A percentile compares a stretch with the other conserved stretches of the same genome.
Conservation (phyloP, 2,797 vertebrate genomes). For the Acrossocheilus wenchowensis region DNA sequence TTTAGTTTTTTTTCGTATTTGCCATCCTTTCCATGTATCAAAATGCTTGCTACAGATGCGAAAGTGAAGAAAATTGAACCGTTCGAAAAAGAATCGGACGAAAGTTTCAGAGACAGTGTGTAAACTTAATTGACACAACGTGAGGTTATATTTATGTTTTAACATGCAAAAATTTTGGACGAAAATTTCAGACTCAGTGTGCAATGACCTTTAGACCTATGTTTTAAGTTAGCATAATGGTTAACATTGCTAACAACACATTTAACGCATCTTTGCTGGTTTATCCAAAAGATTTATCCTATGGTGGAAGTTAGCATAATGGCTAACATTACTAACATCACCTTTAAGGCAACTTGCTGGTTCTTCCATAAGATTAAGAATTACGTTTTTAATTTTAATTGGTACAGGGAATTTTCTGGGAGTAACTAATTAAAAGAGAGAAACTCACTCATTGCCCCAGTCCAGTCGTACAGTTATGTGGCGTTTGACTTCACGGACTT, state of each 20-base stretch:
- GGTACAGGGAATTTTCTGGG: not conserved
- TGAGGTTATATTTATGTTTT: no score
- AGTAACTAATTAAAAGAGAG: not conserved
- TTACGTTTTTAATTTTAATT: not conserved
- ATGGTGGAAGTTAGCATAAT: not conserved
- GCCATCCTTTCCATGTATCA: no score
- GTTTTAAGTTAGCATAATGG: not conserved
- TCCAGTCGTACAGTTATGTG: constrained; percentile 97
- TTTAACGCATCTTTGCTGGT: not conserved
- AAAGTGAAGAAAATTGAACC: no score
- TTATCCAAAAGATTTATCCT: not conserved
- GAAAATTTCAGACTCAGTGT: no score
- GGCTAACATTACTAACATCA: not conserved
- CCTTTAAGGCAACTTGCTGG: not conserved
- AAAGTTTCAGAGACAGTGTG: no score
- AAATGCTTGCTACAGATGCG: no score
- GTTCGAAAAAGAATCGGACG: no score
- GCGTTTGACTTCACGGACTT: constrained; percentile 96
- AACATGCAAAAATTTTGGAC: no score
- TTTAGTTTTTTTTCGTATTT: no score
- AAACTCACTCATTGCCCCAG: constrained; percentile 99
- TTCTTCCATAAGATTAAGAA: not conserved
- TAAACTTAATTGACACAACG: no score
- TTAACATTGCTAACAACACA: not conserved
- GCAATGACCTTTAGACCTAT: no score